A percentile compares a stretch with the other conserved stretches of the same genome.
Conservation (phyloP, 2,888 invertebrate genomes). For the Eupeodes latifasciatus region DNA sequence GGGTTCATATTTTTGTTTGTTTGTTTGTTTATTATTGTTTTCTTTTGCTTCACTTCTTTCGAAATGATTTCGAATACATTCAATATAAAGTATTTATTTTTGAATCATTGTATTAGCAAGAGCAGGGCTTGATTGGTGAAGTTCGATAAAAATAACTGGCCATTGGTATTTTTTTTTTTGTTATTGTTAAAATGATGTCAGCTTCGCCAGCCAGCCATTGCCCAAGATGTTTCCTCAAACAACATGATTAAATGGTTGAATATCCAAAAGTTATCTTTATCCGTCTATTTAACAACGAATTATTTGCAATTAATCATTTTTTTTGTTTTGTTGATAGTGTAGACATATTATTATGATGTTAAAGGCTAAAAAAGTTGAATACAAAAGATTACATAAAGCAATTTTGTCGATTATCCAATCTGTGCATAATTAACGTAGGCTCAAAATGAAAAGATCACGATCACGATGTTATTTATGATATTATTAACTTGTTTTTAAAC, state of each 20-base stretch:
- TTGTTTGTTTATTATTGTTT: slow-evolving; percentile 3
- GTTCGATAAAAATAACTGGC: background rate
- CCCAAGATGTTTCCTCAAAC: slow-evolving; percentile 3
- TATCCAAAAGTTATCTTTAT: slow-evolving; percentile 26
- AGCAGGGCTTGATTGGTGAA: background rate
- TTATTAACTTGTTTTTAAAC: too few species aligned
- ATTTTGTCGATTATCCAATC: background rate
- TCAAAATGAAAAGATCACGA: too few species aligned
- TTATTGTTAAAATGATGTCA: slow-evolving; percentile 22
- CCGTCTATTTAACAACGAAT: slow-evolving; percentile 3
- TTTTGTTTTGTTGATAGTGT: background rate
- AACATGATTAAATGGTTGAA: slow-evolving; percentile 16
- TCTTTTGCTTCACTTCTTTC: background rate
- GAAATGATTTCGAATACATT: slow-evolving; percentile 6
- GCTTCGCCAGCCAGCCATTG: background rate
- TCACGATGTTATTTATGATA: too few species aligned
- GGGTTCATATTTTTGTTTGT: slow-evolving; percentile 30
- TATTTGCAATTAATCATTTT: slow-evolving; percentile 24
- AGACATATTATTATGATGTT: background rate
- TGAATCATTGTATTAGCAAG: background rate
- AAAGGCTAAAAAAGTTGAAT: background rate
- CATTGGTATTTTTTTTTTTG: slow-evolving; percentile 13
- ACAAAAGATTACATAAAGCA: background rate
- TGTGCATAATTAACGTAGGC: too few species aligned
- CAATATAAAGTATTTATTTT: background rate